A percentile compares a stretch with the other conserved stretches of the same genome.
Conservation (phyloP, 2,797 vertebrate genomes). For the Chelmon rostratus region DNA sequence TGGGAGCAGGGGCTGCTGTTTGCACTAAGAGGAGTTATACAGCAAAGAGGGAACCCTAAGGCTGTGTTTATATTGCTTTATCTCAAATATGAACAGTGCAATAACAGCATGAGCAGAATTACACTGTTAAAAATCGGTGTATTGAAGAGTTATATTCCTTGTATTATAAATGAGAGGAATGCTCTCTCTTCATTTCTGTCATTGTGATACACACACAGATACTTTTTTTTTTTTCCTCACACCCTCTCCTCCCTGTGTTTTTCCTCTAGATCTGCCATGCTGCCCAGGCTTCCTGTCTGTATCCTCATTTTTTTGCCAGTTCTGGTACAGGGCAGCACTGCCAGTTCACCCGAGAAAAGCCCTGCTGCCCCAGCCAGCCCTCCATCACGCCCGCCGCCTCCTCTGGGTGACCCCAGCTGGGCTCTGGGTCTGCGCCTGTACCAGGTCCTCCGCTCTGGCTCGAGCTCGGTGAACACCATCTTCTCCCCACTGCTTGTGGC, state of each 20-base stretch:
- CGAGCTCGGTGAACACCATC: conserved; percentile 64
- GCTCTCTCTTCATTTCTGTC: conserved; percentile 8
- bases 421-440: conserved; percentile 78
- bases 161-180: conserved; percentile 11
- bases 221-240: not conserved
- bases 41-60: conserved; percentile 16
- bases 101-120: conserved; percentile 9
- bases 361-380: not conserved
- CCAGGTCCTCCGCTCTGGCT: conserved; percentile 59
- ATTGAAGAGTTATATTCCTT: not conserved
- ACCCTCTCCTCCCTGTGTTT: not conserved
- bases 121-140: not conserved
- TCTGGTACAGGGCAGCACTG: conserved; percentile 42
- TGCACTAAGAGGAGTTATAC: conserved; percentile 27
- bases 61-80: conserved; percentile 45
- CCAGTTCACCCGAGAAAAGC: conserved; percentile 46
- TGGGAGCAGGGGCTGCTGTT: conserved; percentile 35
- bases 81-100: conserved; percentile 40
- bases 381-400: conserved; percentile 34
- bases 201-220: not conserved
- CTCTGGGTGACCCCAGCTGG: conserved; percentile 77
- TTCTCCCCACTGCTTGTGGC: conserved; percentile 80
- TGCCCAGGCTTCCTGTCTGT: conserved; percentile 43
- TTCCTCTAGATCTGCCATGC: conserved; percentile 71
- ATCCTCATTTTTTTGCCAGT: conserved; percentile 56